Evolutionary conservation across 2,113 vertebrate genomes (phyloP).

Genomic region (Podarcis cretensis): DNA sequence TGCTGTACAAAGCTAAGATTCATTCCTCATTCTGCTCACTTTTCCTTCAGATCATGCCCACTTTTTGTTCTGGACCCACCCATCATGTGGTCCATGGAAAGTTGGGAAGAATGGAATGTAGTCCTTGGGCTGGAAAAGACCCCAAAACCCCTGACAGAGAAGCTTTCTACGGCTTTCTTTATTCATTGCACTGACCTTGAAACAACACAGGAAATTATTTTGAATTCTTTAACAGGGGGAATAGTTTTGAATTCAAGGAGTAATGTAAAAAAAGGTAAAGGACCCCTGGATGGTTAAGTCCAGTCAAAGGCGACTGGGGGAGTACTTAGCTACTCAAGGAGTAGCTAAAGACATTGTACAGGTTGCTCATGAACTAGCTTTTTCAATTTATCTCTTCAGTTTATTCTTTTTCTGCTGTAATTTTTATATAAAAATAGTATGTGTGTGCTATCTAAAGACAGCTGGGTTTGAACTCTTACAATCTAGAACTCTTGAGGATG

Average conservation of each 20-base stretch:
- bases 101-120: too few species aligned
- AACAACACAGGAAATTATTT: not conserved
- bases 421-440: not conserved
- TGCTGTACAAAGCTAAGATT: too few species aligned
- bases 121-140: too few species aligned
- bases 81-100: too few species aligned
- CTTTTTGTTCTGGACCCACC: too few species aligned
- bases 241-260: not conserved
- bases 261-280: not conserved
- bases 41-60: too few species aligned
- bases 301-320: too few species aligned
- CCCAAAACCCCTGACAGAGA: too few species aligned
- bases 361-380: constrained; percentile 3
- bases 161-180: not conserved
- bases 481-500: constrained; percentile 57
- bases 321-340: not conserved
- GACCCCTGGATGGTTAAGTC: too few species aligned
- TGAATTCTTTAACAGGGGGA: not conserved
- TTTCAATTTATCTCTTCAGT: constrained; percentile 2
- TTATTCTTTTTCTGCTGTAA: not conserved
- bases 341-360: not conserved
- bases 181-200: not conserved
- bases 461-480: constrained; percentile 42
- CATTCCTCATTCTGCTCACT: too few species aligned
- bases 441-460: constrained; percentile 30